phyloP scores from a whole-genome alignment of 2,888 invertebrate species.

The Argyresthia goedartella region DNA sequence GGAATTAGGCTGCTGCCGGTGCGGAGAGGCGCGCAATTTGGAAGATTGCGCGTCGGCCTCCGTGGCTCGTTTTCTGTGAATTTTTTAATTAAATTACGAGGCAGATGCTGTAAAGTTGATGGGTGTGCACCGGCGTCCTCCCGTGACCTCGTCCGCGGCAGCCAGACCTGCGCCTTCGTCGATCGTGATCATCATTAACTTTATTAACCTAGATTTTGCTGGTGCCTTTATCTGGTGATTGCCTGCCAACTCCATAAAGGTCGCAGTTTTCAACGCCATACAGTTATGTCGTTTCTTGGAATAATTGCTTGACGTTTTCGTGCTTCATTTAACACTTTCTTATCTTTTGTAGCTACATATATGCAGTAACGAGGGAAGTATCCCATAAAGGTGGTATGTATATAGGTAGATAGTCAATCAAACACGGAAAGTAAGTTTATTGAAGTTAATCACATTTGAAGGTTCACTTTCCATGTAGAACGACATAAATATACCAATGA shows the following conservation, averaged over 20 bases:
- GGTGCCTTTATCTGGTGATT: conserved; percentile 1
- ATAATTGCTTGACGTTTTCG: neutral
- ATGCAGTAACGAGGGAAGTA: no score
- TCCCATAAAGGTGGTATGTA: no score
- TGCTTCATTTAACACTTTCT: neutral
- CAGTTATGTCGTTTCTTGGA: neutral
- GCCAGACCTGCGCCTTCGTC: neutral
- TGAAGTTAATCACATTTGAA: no score
- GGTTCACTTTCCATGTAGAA: no score
- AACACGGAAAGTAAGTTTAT: no score
- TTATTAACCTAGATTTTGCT: conserved; percentile 6
- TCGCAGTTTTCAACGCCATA: neutral
- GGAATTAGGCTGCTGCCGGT: conserved; percentile 64
- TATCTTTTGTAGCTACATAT: neutral
- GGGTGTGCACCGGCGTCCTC: conserved; percentile 25
- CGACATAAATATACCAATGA: no score
- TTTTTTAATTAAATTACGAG: conserved; percentile 69
- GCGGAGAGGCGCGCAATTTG: conserved; percentile 51
- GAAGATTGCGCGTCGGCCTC: conserved; percentile 46
- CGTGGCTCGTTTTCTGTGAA: conserved; percentile 59
- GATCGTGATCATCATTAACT: conserved; percentile 5
- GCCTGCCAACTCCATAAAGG: neutral
- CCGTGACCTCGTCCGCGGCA: conserved; percentile 17
- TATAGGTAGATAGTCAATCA: no score
- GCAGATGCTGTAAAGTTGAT: conserved; percentile 53